These are phyloP conservation scores for Synaphobranchus kaupii DNA, from an alignment of 2,797 vertebrate species.

Conservation along the genomic window DNA sequence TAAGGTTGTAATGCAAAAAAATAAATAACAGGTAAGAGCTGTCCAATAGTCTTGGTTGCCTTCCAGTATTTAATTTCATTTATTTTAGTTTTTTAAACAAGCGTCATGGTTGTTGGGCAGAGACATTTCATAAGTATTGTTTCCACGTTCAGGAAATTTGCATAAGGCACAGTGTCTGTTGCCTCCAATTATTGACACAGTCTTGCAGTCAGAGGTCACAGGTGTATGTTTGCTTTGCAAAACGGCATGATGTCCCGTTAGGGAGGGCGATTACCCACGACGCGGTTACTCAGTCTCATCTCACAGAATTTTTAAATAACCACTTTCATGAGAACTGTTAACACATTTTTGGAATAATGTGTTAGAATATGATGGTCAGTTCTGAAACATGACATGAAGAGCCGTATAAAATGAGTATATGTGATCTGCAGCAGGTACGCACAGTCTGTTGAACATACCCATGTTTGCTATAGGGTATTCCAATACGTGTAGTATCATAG, in stretches of 20 bases:
- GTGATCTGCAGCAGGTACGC: not conserved
- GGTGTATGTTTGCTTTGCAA: slow-evolving; percentile 68
- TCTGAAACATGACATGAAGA: slow-evolving; percentile 7
- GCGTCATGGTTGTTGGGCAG: not conserved
- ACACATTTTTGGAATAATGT: not conserved
- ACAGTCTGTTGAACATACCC: slow-evolving; percentile 7
- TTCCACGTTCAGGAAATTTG: slow-evolving; percentile 65
- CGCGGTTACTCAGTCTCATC: not conserved
- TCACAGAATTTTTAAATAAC: not conserved
- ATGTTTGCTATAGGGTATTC: slow-evolving; percentile 24
- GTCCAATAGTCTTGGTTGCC: not conserved
- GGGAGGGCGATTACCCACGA: not conserved
- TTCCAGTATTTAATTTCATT: slow-evolving; percentile 30
- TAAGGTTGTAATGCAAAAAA: slow-evolving; percentile 4
- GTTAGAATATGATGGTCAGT: not conserved
- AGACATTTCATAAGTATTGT: slow-evolving; percentile 54
- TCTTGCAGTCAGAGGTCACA: slow-evolving; percentile 69
- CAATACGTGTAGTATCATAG: slow-evolving; percentile 20
- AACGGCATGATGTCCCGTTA: slow-evolving; percentile 52
- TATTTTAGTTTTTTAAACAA: not conserved
- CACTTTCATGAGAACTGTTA: too few relatives aligned
- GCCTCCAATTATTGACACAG: slow-evolving; percentile 73
- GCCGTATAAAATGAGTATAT: not conserved
- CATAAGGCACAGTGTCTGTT: slow-evolving; percentile 66
- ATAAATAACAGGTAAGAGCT: slow-evolving; percentile 5